phyloP scores from a whole-genome alignment of 2,888 invertebrate species.

The Agrotis exclamationis region DNA sequence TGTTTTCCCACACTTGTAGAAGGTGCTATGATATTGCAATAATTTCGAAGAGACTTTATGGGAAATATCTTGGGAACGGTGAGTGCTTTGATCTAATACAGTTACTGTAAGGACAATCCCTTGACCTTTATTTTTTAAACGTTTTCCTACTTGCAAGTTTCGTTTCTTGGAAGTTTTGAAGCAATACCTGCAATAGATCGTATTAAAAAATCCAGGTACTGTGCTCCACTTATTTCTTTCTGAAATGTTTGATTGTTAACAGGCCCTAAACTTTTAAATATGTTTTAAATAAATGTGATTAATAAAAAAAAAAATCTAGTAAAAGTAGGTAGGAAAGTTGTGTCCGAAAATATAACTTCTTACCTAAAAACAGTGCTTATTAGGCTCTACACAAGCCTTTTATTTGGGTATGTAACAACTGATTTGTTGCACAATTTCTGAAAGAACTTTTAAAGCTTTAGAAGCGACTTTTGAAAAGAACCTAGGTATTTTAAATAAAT shows the following conservation, averaged over 20 bases:
- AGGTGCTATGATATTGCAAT: constrained; percentile 58
- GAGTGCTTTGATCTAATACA: constrained; percentile 57
- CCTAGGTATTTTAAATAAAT: neutral
- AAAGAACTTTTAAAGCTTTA: neutral
- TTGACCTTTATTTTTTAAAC: constrained; percentile 46
- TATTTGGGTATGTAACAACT: no score
- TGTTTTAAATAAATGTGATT: neutral
- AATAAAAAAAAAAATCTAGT: no score
- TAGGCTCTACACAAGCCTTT: neutral
- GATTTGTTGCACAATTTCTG: neutral
- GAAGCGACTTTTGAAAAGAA: neutral
- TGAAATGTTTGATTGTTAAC: neutral
- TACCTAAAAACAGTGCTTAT: neutral
- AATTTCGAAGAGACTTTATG: constrained; percentile 71
- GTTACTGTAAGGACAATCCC: constrained; percentile 50
- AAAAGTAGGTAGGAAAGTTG: no score
- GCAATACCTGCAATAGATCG: neutral
- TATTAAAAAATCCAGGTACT: neutral
- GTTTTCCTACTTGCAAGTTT: constrained; percentile 39
- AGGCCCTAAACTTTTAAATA: neutral
- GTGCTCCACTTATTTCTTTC: neutral
- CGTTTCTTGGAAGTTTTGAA: constrained; percentile 11
- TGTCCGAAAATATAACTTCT: neutral
- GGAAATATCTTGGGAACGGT: constrained; percentile 72
- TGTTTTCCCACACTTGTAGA: constrained; percentile 55